A percentile compares a stretch with the other conserved stretches of the same genome.
Evolutionary conservation across 2,888 invertebrate genomes (phyloP).

Genomic region (Blastobasis adustella): DNA sequence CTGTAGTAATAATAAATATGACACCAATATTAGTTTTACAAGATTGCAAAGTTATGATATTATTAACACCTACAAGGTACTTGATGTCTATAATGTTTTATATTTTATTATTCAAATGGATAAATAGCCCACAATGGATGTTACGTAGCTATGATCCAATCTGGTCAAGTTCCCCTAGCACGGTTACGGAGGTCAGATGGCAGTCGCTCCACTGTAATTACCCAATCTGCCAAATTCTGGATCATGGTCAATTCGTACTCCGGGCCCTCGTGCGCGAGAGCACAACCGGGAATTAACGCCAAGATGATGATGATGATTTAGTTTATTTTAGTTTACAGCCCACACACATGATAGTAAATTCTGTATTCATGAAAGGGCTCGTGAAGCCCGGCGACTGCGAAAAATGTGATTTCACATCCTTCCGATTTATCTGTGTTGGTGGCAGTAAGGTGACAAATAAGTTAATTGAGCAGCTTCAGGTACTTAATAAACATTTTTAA

Average conservation of each 20-base stretch:
- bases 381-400: slow-evolving; percentile 30
- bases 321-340: slow-evolving; percentile 10
- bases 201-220: no score
- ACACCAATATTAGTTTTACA: slow-evolving; percentile 43
- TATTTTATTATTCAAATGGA: background rate
- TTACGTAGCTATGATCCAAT: no score
- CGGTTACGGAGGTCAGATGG: no score
- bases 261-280: no score
- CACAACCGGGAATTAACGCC: no score
- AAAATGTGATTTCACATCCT: slow-evolving; percentile 42
- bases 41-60: slow-evolving; percentile 44
- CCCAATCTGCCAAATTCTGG: no score
- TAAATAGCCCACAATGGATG: slow-evolving; percentile 3
- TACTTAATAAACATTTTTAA: background rate
- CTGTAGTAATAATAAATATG: slow-evolving; percentile 26
- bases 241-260: no score
- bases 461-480: slow-evolving; percentile 26
- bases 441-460: slow-evolving; percentile 38
- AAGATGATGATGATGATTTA: no score
- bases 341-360: slow-evolving; percentile 21
- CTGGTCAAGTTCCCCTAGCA: no score
- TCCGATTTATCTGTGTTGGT: slow-evolving; percentile 33
- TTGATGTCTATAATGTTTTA: no score
- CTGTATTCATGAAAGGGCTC: slow-evolving; percentile 14
- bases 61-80: slow-evolving; percentile 53